Conservation (phyloP, 2,888 invertebrate species). For the Morpho deidamia region DNA sequence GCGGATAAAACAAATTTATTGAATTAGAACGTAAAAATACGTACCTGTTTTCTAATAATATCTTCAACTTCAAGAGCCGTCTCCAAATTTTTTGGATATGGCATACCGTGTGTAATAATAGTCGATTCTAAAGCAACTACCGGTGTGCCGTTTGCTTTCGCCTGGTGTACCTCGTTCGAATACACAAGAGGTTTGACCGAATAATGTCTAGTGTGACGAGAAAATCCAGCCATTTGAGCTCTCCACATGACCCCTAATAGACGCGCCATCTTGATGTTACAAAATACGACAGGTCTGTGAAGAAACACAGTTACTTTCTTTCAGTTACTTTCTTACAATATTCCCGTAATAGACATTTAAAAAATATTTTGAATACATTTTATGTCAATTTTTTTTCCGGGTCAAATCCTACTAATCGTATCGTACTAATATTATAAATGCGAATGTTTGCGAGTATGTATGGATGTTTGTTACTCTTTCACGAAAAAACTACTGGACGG, state of each 20-base stretch:
- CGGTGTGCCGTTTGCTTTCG: conserved; percentile 81
- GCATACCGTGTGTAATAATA: conserved; percentile 99
- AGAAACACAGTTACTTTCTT: not conserved
- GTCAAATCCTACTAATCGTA: too few relatives aligned
- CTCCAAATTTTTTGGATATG: conserved; percentile 92
- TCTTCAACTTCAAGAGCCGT: conserved; percentile 91
- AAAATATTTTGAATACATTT: too few relatives aligned
- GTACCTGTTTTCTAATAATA: conserved; percentile 83
- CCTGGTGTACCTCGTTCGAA: conserved; percentile 81
- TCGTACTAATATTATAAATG: too few relatives aligned
- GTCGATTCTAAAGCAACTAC: conserved; percentile 98
- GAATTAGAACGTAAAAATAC: not conserved
- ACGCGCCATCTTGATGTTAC: conserved; percentile 43
- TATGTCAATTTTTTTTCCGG: too few relatives aligned
- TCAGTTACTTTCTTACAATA: too few relatives aligned
- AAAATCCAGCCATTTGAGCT: conserved; percentile 31
- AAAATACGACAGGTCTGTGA: conserved; percentile 3
- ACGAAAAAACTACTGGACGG: too few relatives aligned
- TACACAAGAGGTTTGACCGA: conserved; percentile 46
- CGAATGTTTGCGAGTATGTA: too few relatives aligned
- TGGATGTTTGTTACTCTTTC: too few relatives aligned
- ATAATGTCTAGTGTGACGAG: conserved; percentile 34
- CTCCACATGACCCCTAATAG: conserved; percentile 39
- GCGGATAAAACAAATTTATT: too few relatives aligned
- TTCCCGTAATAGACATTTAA: too few relatives aligned